Percentiles rank a stretch among this genome's conserved stretches.
Evolutionary conservation across 2,113 vertebrate species (phyloP).

Genomic region (Ochotona curzoniae): DNA sequence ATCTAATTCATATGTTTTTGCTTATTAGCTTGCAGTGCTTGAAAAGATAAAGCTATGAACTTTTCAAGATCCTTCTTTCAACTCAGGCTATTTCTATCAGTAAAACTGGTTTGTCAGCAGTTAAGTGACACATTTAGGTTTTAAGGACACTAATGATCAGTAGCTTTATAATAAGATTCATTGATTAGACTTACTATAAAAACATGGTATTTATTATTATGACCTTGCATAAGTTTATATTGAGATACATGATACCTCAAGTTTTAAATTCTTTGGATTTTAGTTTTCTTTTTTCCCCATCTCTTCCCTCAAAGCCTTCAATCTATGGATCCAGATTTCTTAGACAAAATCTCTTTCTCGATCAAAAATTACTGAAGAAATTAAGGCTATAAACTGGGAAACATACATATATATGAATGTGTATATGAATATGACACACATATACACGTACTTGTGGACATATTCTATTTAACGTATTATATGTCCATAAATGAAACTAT

Average conservation of each 20-base stretch:
- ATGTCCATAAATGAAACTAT: constrained; percentile 72
- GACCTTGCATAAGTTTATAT: constrained; percentile 57
- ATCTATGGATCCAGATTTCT: neutral
- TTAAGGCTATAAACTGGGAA: neutral
- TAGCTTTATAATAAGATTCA: constrained; percentile 68
- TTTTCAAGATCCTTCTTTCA: constrained; percentile 74
- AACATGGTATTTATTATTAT: constrained; percentile 53
- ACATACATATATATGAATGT: neutral
- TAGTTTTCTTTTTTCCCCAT: constrained; percentile 15
- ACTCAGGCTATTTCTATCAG: constrained; percentile 63
- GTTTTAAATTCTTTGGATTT: constrained; percentile 47
- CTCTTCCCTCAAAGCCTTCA: neutral
- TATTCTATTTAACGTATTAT: constrained; percentile 11
- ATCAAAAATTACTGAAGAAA: neutral
- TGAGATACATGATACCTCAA: neutral
- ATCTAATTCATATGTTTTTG: constrained; percentile 80
- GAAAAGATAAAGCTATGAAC: constrained; percentile 71
- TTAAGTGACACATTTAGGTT: constrained; percentile 72
- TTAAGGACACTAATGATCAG: constrained; percentile 59
- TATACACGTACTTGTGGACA: neutral
- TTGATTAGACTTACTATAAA: constrained; percentile 70
- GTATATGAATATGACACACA: neutral
- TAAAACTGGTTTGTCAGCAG: constrained; percentile 73
- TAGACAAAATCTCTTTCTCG: neutral
- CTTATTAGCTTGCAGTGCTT: constrained; percentile 76